Percentiles rank a stretch among this genome's conserved stretches.
These are phyloP conservation scores for Sebastes goodei DNA, from an alignment of 2,797 vertebrate species.

Conservation along the genomic window DNA sequence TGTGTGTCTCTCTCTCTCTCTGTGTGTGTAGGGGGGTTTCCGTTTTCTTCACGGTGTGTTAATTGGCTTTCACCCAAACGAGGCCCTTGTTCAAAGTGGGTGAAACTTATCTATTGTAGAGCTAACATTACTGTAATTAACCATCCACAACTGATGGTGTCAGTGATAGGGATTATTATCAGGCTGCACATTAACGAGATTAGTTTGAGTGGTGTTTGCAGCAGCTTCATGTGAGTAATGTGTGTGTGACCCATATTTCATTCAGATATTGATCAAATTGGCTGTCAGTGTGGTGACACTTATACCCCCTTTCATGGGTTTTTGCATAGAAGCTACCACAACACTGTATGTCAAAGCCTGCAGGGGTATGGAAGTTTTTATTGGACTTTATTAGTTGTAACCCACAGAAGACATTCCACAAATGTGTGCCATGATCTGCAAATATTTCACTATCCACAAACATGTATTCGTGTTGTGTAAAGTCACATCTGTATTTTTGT, in stretches of 20 bases:
- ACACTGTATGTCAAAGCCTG: not conserved
- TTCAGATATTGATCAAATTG: conserved; percentile 27
- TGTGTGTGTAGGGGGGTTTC: not conserved
- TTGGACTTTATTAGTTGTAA: no score
- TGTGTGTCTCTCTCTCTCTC: no score
- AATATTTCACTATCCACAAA: no score
- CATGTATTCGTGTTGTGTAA: no score
- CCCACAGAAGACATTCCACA: no score
- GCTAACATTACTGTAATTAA: not conserved
- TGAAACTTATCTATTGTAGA: not conserved
- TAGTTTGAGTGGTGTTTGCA: conserved; percentile 8
- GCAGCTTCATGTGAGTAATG: not conserved
- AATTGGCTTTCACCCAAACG: conserved; percentile 32
- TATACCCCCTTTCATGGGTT: not conserved
- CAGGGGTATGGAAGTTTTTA: not conserved
- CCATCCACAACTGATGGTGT: not conserved
- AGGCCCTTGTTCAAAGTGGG: conserved; percentile 24
- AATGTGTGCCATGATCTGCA: no score
- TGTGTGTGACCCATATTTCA: conserved; percentile 13
- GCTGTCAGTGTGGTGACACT: conserved; percentile 17
- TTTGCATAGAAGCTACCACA: not conserved
- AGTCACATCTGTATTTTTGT: no score
- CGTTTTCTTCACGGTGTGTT: conserved; percentile 20
- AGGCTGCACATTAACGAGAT: conserved; percentile 7
- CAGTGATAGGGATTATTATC: conserved; percentile 38